phyloP scores from a whole-genome alignment of 2,888 invertebrate species.

The Oxystoma pomonae region DNA sequence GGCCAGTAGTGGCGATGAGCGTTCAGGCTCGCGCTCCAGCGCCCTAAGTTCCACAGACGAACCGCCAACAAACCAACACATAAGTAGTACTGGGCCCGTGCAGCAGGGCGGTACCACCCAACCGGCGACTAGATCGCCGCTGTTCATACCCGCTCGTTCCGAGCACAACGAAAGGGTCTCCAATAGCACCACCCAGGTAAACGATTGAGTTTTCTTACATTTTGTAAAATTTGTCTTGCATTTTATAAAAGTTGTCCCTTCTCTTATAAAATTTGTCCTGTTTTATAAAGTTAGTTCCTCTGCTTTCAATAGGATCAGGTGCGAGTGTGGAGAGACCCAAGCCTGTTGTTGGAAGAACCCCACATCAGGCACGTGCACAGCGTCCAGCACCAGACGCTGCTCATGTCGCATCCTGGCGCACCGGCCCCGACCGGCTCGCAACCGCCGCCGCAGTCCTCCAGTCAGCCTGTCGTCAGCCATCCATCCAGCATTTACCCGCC shows the following conservation, averaged over 20 bases:
- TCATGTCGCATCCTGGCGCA: constrained; percentile 55
- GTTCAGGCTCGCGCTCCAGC: constrained; percentile 66
- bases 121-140: constrained; percentile 35
- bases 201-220: no score
- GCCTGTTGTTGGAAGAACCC: constrained; percentile 48
- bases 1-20: constrained; percentile 66
- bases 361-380: constrained; percentile 56
- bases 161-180: constrained; percentile 10
- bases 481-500: constrained; percentile 23
- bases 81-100: constrained; percentile 33
- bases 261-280: neutral
- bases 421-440: constrained; percentile 22
- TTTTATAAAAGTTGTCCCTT: neutral
- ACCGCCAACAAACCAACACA: constrained; percentile 48
- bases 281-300: no score
- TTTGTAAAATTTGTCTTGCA: no score
- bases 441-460: neutral
- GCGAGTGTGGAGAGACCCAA: constrained; percentile 57
- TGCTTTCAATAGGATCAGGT: constrained; percentile 28
- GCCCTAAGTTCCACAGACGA: constrained; percentile 72
- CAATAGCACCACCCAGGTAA: neutral
- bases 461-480: constrained; percentile 11
- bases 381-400: constrained; percentile 48
- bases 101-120: constrained; percentile 12
- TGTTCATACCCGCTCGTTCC: constrained; percentile 34